These are phyloP conservation scores for Mastacembelus armatus DNA, from an alignment of 2,797 vertebrate genomes.

Conservation along the genomic window DNA sequence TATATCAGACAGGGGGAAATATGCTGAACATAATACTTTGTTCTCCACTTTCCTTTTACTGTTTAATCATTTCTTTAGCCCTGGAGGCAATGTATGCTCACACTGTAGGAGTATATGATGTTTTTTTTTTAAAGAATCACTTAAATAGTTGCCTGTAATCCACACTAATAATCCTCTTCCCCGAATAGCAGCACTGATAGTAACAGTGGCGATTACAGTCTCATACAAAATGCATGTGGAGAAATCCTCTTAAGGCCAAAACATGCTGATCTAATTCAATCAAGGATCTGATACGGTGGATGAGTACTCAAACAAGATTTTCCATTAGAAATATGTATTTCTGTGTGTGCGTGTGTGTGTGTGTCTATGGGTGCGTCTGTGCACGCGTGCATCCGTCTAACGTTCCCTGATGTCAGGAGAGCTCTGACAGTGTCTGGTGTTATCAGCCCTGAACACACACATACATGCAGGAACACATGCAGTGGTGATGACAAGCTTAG, in stretches of 20 bases:
- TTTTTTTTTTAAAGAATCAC: slow-evolving; percentile 35
- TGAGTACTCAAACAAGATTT: slow-evolving; percentile 68
- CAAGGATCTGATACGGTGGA: slow-evolving; percentile 69
- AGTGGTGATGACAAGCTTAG: slow-evolving; percentile 56
- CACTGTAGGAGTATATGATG: slow-evolving; percentile 33
- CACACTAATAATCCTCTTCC: slow-evolving; percentile 66
- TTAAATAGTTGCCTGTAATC: slow-evolving; percentile 66
- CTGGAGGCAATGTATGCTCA: slow-evolving; percentile 20
- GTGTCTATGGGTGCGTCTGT: slow-evolving; percentile 21
- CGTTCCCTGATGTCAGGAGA: slow-evolving; percentile 35
- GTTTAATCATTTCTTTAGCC: slow-evolving; percentile 26
- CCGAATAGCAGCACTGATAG: slow-evolving; percentile 59
- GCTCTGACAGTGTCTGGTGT: slow-evolving; percentile 23
- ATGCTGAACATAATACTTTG: slow-evolving; percentile 3
- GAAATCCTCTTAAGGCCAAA: slow-evolving; percentile 77
- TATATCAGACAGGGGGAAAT: slow-evolving; percentile 5
- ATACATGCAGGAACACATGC: slow-evolving; percentile 3
- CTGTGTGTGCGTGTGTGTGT: slow-evolving; percentile 26
- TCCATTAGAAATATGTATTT: slow-evolving; percentile 43
- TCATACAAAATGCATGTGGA: slow-evolving; percentile 68
- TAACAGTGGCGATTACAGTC: slow-evolving; percentile 69
- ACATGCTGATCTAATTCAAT: slow-evolving; percentile 81
- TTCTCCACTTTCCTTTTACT: slow-evolving; percentile 10
- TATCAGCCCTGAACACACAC: slow-evolving; percentile 16
- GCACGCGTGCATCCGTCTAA: no score